A percentile compares a stretch with the other conserved stretches of the same genome.
Conservation (phyloP, 2,113 vertebrate species). For the Salvelinus sp. region DNA sequence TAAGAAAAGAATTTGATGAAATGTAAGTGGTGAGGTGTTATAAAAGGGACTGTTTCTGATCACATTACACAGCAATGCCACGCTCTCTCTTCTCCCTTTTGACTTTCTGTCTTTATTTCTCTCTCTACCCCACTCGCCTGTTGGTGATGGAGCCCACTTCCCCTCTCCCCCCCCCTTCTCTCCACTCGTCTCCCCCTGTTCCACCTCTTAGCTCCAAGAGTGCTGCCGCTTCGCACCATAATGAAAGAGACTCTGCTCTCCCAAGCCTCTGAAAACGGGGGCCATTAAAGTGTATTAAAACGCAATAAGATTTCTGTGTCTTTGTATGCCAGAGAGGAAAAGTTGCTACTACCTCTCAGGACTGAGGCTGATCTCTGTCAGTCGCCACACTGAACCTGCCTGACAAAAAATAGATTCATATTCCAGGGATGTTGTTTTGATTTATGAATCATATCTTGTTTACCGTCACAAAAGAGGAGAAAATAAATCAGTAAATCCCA, state of each 20-base stretch:
- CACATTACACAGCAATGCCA: constrained; percentile 39
- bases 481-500: too few relatives aligned
- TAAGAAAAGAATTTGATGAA: constrained; percentile 50
- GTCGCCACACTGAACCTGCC: too few relatives aligned
- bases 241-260: constrained; percentile 61
- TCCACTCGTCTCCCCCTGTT: neutral
- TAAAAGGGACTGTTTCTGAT: constrained; percentile 49
- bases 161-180: neutral
- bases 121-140: constrained; percentile 44
- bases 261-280: constrained; percentile 58
- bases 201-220: constrained; percentile 44
- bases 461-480: too few relatives aligned
- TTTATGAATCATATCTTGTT: too few relatives aligned
- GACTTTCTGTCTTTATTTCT: constrained; percentile 1
- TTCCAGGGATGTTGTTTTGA: too few relatives aligned
- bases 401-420: too few relatives aligned
- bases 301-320: constrained; percentile 68
- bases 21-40: constrained; percentile 60
- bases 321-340: neutral
- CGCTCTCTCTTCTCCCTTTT: neutral
- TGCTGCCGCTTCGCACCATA: constrained; percentile 62
- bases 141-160: neutral
- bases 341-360: too few relatives aligned
- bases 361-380: too few relatives aligned
- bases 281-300: constrained; percentile 76